Base-by-base conservation (phyloP, 1,140 invertebrate genomes). In the Diabrotica undecimpunctata region DNA sequence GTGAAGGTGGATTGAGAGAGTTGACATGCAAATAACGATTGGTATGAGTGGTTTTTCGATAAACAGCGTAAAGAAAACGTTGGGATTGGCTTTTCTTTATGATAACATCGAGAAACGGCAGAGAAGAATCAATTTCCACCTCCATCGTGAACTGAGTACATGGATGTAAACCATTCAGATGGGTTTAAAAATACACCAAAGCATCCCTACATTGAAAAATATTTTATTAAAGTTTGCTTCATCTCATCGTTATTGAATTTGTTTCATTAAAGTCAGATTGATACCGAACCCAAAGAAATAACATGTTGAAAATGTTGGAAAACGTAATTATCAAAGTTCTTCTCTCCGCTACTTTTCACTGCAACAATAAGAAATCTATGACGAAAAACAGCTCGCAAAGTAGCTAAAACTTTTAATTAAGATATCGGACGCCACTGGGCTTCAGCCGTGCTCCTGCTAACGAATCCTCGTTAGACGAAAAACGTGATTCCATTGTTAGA, bases 371-470 rank as follows among this genome's bases (percentile, higher is more conserved):
- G 25, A 35, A 55, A 55, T 55, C 54, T 55, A 55, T 55, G 35
- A 0, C 12, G 35, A 46, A 55, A 25, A 55, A 55, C 54, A 55
- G n/a, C 25, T 25, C 12, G 35, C 13, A 36, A 25, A 55, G 54
- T 25, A 9, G 54, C 54, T 55, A 35, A 46, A 46, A 55, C 13
- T 55, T 55, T 55, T 55, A 55, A 55, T 55, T 55, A 55, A 55
- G 54, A 55, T 55, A 25, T 55, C 35, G 25, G 54, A 55, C 25
- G 54, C 13, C 10, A 14, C n/a, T 14, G 35, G 25, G 25, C 25
- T 25, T 25, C 10, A 14, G 25, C 54, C 11, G 10, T 11, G 12
- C 12, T 55, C 25, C 12, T 14, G 11, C 54, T 55, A 55, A 55
- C 54, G 54, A 55, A 14, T 10, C 54, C 51, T 55, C 35, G 54